phyloP scores from a whole-genome alignment of 2,113 vertebrate species.

The Gavialis gangeticus region DNA sequence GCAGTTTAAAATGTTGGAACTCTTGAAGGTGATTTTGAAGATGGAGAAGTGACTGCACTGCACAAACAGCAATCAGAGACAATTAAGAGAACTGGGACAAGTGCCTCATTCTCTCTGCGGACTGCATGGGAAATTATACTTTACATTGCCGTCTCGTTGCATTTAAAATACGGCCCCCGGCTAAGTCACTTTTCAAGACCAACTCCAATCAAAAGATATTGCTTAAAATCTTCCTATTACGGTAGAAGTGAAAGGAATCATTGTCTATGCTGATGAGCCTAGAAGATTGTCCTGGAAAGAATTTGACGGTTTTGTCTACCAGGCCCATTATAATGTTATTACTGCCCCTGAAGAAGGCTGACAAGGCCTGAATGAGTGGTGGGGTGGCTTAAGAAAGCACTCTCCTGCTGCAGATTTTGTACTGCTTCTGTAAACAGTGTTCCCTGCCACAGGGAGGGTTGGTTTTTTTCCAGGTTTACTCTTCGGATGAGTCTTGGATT shows the following conservation, averaged over 20 bases:
- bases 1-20: conserved; percentile 70
- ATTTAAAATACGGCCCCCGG: conserved; percentile 83
- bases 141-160: conserved; percentile 78
- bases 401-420: conserved; percentile 31
- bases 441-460: neutral
- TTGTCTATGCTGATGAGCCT: conserved; percentile 85
- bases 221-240: conserved; percentile 84
- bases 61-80: conserved; percentile 86
- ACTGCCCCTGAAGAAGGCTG: conserved; percentile 54
- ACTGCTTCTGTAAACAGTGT: conserved; percentile 8
- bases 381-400: conserved; percentile 12
- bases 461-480: conserved; percentile 49
- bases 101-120: conserved; percentile 77
- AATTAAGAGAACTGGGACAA: conserved; percentile 85
- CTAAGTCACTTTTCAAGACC: conserved; percentile 81
- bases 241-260: conserved; percentile 82
- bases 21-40: conserved; percentile 81
- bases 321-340: conserved; percentile 76
- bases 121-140: conserved; percentile 81
- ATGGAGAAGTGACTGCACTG: conserved; percentile 70
- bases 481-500: conserved; percentile 7
- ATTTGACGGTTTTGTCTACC: conserved; percentile 75
- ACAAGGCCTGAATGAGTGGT: conserved; percentile 8
- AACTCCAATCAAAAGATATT: conserved; percentile 84
- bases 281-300: conserved; percentile 82